Evolutionary conservation across 2,888 invertebrate species (phyloP).

Genomic region (Spicauda simplicius): DNA sequence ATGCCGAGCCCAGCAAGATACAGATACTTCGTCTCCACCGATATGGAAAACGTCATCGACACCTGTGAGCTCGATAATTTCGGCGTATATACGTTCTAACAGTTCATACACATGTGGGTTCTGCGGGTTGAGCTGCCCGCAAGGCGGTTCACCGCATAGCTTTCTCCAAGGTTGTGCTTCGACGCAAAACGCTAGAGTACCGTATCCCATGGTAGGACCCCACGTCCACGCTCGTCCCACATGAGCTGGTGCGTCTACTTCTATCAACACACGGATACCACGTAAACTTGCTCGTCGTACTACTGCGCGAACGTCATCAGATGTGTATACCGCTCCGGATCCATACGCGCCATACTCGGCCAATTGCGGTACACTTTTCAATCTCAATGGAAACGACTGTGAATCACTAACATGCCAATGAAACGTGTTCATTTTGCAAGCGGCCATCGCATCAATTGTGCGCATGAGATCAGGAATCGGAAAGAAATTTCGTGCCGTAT

Average conservation of each 20-base stretch:
- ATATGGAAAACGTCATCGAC: conserved; percentile 92
- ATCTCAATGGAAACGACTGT: conserved; percentile 95
- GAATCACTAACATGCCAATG: conserved; percentile 97
- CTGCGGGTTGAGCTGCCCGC: background rate
- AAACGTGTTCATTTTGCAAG: conserved; percentile 95
- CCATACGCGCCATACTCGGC: conserved; percentile 94
- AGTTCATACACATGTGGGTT: conserved; percentile 86
- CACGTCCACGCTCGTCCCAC: conserved; percentile 94
- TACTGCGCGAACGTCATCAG: conserved; percentile 88
- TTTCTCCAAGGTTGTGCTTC: background rate
- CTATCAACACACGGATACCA: conserved; percentile 94
- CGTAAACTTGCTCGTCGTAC: conserved; percentile 90
- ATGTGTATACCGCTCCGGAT: conserved; percentile 89
- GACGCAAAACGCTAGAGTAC: background rate
- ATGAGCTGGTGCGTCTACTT: conserved; percentile 96
- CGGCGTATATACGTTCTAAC: conserved; percentile 89
- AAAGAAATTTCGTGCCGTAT: conserved; percentile 96
- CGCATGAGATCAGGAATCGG: conserved; percentile 88
- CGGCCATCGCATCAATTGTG: conserved; percentile 94
- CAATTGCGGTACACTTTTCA: conserved; percentile 90
- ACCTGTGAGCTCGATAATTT: conserved; percentile 89
- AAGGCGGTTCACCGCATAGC: background rate
- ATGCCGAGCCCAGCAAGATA: conserved; percentile 91
- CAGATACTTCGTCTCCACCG: conserved; percentile 93
- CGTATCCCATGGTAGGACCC: conserved; percentile 86